phyloP scores from a whole-genome alignment of 2,113 vertebrate genomes.

The human (Homo sapiens) region DNA sequence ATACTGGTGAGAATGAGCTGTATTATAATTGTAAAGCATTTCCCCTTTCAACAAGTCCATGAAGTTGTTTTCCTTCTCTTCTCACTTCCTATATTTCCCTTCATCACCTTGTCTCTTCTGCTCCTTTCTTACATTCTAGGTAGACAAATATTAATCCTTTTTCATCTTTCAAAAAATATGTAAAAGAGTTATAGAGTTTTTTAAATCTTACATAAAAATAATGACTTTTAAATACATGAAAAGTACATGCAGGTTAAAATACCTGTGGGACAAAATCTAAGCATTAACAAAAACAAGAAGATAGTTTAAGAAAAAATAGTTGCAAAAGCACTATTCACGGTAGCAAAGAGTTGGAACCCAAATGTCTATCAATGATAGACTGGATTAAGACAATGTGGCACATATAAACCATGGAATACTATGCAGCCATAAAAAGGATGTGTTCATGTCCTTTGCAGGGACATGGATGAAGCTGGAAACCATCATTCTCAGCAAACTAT shows the following conservation, averaged over 20 bases:
- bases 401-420: too few species aligned
- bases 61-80: background rate
- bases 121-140: background rate
- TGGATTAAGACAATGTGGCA: too few species aligned
- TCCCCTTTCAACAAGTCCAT: background rate
- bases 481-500: too few species aligned
- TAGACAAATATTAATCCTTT: background rate
- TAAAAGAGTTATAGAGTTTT: background rate
- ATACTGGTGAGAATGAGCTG: background rate
- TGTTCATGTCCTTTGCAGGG: too few species aligned
- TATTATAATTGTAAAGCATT: background rate
- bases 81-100: background rate
- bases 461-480: too few species aligned
- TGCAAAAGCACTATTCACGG: too few species aligned
- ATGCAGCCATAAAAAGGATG: too few species aligned
- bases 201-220: background rate
- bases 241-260: background rate
- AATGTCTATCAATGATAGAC: too few species aligned
- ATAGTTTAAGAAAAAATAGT: background rate
- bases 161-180: background rate
- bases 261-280: background rate
- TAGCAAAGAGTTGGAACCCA: too few species aligned
- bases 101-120: background rate
- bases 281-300: constrained; percentile 8
- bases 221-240: background rate